Conservation (phyloP, 2,113 vertebrate species). For the Ahaetulla prasina region DNA sequence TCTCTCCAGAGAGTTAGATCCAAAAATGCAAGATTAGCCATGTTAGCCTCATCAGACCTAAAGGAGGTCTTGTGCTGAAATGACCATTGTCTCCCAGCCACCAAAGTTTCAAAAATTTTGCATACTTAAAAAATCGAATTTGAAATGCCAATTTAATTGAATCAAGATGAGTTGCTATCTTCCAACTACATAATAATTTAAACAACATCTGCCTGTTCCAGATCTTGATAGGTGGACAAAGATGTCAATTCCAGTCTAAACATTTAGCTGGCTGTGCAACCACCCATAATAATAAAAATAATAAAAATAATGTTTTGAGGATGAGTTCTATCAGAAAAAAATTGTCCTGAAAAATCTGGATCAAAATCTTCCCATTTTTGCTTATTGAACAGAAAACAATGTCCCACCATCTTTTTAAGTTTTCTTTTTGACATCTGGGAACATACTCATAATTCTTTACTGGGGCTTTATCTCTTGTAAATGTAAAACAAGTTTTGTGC, state of each 20-base stretch:
- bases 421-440: neutral
- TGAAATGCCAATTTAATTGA: neutral
- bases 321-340: neutral
- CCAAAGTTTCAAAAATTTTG: neutral
- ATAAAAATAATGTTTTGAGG: neutral
- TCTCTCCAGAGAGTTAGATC: neutral
- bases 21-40: neutral
- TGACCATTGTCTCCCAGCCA: neutral
- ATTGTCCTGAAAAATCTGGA: neutral
- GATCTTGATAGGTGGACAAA: neutral
- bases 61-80: rapidly evolving
- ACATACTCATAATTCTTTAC: neutral
- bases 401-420: neutral
- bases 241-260: neutral
- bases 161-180: neutral
- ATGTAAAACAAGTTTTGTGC: rapidly evolving
- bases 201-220: neutral
- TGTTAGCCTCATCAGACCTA: neutral
- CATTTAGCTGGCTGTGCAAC: neutral
- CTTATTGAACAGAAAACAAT: rapidly evolving
- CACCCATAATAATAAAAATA: neutral
- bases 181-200: neutral
- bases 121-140: neutral
- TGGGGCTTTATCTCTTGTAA: neutral
- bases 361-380: neutral